A percentile compares a stretch with the other conserved stretches of the same genome.
Evolutionary conservation across 2,888 invertebrate species (phyloP).

Genomic region (Tiliacea citrago): DNA sequence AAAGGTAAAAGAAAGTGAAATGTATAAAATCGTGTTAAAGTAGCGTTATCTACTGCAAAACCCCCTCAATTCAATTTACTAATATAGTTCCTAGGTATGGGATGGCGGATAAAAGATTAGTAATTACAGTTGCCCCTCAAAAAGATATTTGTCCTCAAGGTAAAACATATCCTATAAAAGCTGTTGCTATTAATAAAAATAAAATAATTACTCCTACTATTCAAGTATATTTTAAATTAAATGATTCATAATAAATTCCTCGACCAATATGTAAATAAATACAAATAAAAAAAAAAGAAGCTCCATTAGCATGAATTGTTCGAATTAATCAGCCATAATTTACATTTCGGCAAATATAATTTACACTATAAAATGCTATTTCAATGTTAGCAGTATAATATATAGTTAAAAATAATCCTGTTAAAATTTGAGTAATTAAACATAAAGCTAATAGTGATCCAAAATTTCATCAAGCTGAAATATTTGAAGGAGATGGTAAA

Average conservation of each 20-base stretch:
- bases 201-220: constrained; percentile 92
- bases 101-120: constrained; percentile 93
- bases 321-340: constrained; percentile 93
- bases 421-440: constrained; percentile 92
- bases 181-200: constrained; percentile 93
- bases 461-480: constrained; percentile 93
- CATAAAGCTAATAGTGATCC: constrained; percentile 92
- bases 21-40: constrained; percentile 94
- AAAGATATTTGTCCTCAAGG: constrained; percentile 96
- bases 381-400: constrained; percentile 92
- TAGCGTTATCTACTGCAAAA: constrained; percentile 93
- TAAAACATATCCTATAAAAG: constrained; percentile 94
- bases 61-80: constrained; percentile 95
- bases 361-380: constrained; percentile 92
- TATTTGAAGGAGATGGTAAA: constrained; percentile 91
- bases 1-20: constrained; percentile 94
- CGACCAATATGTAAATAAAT: constrained; percentile 93
- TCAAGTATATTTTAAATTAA: constrained; percentile 91
- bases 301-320: constrained; percentile 93
- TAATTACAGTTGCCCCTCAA: constrained; percentile 95
- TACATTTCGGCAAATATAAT: constrained; percentile 93
- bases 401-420: constrained; percentile 93
- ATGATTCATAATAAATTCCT: constrained; percentile 89
- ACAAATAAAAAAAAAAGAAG: constrained; percentile 93
- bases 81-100: constrained; percentile 92